Evolutionary conservation across 2,888 invertebrate genomes (phyloP), one percentile per base, ranked within the genome.

Genomic region (Drosophila robusta): DNA sequence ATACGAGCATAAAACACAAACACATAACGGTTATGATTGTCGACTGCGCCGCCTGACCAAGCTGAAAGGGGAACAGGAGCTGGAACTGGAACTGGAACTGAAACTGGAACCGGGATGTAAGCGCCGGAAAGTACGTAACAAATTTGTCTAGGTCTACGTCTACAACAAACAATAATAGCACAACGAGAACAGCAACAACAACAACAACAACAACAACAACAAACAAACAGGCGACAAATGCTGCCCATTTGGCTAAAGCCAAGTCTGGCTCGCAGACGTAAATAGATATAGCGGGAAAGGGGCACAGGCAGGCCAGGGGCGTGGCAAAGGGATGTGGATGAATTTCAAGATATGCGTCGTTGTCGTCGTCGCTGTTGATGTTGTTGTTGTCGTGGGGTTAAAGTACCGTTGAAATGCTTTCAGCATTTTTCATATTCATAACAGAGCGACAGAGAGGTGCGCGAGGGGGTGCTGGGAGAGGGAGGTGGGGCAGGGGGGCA

Each of bases 361-460:
- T 45, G 46, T 38, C 44, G 62, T 51, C 14, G 50, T 26, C 38
- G 63, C 24, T 47, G 68, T 26, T 47, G 49, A 9, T 29, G n/a
- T 18, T 32, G 52, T 18, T 52, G 42, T 52, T 52, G 51, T 62
- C 56, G 63, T 54, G 80, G 82, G 86, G 83, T 86, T 83, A 83
- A 86, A 72, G 78, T 57, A 86, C 83, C 83, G 78, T 80, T 74
- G 80, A 86, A 86, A 86, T 80, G 87, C 78, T 83, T 80, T 83
- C 72, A 86, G 68, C 78, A 69, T 85, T 84, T 72, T 60, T 70
- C 77, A 84, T 80, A 75, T 79, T 79, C 79, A 80, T 72, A 63
- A 68, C 64, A 56, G 6, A 12, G 12, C 41, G 24, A 58, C 7
- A 32, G 41, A 32, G 42, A 26, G 16, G 24, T 16, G 54, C 6